These are phyloP conservation scores for Aythya baeri DNA, from an alignment of 2,113 vertebrate species.

Conservation along the genomic window DNA sequence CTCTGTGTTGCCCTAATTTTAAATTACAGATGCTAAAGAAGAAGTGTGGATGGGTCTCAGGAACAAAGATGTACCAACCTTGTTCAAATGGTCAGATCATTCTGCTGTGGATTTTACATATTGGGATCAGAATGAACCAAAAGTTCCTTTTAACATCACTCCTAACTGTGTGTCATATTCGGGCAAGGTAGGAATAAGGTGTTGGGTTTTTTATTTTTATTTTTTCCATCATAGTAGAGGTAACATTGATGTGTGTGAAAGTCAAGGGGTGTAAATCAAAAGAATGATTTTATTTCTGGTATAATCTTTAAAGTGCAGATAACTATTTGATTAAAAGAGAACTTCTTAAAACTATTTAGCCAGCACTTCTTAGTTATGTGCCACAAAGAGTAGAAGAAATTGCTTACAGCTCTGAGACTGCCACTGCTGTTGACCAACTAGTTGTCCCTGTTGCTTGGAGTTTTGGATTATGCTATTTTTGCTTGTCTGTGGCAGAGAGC, in stretches of 20 bases:
- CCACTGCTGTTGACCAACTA: not conserved
- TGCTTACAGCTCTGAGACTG: not conserved
- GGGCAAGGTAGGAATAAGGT: conserved; percentile 80
- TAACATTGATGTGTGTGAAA: not conserved
- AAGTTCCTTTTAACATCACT: conserved; percentile 73
- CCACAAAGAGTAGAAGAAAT: not conserved
- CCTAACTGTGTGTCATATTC: conserved; percentile 87
- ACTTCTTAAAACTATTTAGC: not conserved
- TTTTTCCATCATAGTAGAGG: not conserved
- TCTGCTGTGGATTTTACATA: conserved; percentile 85
- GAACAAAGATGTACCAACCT: conserved; percentile 68
- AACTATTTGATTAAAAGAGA: not conserved
- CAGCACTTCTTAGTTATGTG: not conserved
- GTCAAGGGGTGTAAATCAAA: not conserved
- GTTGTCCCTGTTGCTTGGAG: not conserved
- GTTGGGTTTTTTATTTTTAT: rapidly evolving
- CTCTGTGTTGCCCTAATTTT: not conserved
- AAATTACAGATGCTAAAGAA: conserved; percentile 72
- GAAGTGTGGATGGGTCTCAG: conserved; percentile 88
- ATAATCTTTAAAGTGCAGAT: not conserved
- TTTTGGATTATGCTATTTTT: not conserved
- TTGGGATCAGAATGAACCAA: conserved; percentile 88
- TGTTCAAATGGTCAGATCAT: conserved; percentile 87
- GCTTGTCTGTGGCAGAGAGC: not conserved
- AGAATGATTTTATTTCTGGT: not conserved